Evolutionary conservation across 1,140 invertebrate species (phyloP), one percentile per base, ranked within the genome.

Genomic region (Homalodisca vitripennis): DNA sequence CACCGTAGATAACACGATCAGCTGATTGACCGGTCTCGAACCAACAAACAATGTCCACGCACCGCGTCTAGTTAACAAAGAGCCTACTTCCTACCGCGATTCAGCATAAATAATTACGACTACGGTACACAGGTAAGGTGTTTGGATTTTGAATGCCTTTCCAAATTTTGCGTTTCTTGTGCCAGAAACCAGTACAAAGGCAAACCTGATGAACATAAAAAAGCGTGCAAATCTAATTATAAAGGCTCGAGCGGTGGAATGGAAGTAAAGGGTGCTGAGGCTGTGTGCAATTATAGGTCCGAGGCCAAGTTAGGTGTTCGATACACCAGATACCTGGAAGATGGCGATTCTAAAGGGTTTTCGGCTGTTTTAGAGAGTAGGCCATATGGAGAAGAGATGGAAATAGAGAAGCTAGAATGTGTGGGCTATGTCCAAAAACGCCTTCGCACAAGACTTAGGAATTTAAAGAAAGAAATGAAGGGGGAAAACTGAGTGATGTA

Each of bases 371-470:
- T n/a, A n/a, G n/a, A n/a, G n/a, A n/a, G n/a, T n/a, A n/a, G n/a
- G n/a, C n/a, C n/a, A n/a, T n/a, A n/a, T n/a, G n/a, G n/a, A n/a
- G n/a, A n/a, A 60, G 31, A 57, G 55, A 62, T 74, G 29, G 31
- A 48, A n/a, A n/a, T n/a, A 53, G 69, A 67, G 66, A 74, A 77
- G 63, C 71, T 73, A 55, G 74, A 75, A 67, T 75, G 71, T 68
- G 66, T 75, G 24, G 77, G n/a, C n/a, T n/a, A n/a, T n/a, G n/a
- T n/a, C n/a, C n/a, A n/a, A n/a, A n/a, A n/a, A n/a, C n/a, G n/a
- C 13, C 74, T 77, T 66, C 72, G 73, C 17, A 72, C 65, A 10
- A 71, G 72, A 26, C 63, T 77, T 22, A 48, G 69, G 3, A 1
- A 66, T 6, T 48, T 30, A 12, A 69, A 66, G 46, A 67, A 70